Evolutionary conservation across 1,140 invertebrate species (phyloP), one percentile per base, ranked within the genome.

Genomic region (Temnothorax nylanderi): DNA sequence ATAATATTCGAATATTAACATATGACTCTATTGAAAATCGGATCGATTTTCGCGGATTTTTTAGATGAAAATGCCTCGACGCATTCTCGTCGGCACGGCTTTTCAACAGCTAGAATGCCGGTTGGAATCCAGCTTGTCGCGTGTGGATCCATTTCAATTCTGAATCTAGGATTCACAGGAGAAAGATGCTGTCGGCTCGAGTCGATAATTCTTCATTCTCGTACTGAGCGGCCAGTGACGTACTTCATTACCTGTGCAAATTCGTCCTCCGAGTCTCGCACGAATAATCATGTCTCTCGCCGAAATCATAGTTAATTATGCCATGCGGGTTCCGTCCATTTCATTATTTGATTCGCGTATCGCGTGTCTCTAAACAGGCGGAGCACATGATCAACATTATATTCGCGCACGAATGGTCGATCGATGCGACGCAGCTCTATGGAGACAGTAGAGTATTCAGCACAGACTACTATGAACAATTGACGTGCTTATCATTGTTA

Each of bases 281-380:
- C 47, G 34, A n/a, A 44, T 81, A 71, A 81, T 81, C 78, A 44
- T 56, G 34, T 32, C 51, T 56, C 37, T 67, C 78, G 49, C n/a
- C 49, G 65, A 81, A 81, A 81, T 81, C 65, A 26, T 26, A 44
- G 78, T 81, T 81, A 81, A 81, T 81, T 81, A 71, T 81, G 34
- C 49, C 21, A 11, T 26, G 18, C 65, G 7, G 34, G 21, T 10
- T 41, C 64, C 16, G 49, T 81, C 78, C 49, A 81, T 81, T 81
- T 81, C 78, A 54, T 81, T 81, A 81, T 71, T 81, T 71, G 78
- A 81, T 71, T 81, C 65, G 78, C 13, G 32, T 71, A 81, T 81
- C 37, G 78, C 78, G 64, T 81, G 78, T 58, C 34, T 56, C 49
- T 32, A 56, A 81, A 81, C 49, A 71, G 78, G 2, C 67, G 16